Conservation (phyloP, 2,797 vertebrate species). For the Pseudochirops corinnae region DNA sequence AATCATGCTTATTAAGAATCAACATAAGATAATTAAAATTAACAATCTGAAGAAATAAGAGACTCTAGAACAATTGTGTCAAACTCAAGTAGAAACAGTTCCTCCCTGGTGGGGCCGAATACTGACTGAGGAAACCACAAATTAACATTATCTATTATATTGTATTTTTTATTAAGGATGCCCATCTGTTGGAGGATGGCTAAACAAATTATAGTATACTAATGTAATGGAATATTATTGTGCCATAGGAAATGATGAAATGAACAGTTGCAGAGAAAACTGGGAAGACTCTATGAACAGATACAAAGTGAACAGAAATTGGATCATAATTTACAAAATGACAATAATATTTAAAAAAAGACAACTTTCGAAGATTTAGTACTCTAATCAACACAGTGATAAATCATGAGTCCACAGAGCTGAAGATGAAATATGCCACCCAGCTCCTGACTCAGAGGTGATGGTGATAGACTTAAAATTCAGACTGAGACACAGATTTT, state of each 20-base stretch:
- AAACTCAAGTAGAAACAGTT: neutral
- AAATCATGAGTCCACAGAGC: neutral
- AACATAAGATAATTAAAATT: neutral
- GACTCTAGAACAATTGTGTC: neutral
- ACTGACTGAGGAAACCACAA: neutral
- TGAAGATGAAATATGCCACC: neutral
- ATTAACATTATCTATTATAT: neutral
- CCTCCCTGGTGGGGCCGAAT: too few relatives aligned
- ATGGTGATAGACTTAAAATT: neutral
- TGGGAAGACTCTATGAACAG: neutral
- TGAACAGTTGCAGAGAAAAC: neutral
- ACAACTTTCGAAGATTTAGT: neutral
- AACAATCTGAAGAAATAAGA: neutral
- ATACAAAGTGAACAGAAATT: neutral
- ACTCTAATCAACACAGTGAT: neutral
- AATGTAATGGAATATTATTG: neutral
- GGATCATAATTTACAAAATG: neutral
- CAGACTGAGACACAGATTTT: neutral
- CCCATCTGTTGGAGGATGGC: neutral
- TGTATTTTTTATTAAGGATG: neutral
- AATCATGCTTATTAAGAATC: neutral
- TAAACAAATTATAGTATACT: neutral
- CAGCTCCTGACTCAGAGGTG: neutral
- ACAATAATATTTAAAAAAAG: neutral
- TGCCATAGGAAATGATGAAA: neutral